Evolutionary conservation across 2,888 invertebrate species (phyloP).

Genomic region (Leptinotarsa rubiginosa): DNA sequence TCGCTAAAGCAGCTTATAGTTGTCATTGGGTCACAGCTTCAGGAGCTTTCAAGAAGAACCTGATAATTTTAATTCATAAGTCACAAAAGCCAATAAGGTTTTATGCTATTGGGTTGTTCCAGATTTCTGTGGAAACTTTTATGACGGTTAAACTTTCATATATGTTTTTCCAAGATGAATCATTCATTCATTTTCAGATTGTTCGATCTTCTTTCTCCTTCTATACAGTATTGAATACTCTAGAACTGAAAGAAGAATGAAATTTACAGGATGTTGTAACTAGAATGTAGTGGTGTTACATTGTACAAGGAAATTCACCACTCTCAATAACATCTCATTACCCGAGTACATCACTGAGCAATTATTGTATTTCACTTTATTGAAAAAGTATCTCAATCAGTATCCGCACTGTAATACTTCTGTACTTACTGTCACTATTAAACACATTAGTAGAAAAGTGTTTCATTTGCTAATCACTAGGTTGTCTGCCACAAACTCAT

Average conservation of each 20-base stretch:
- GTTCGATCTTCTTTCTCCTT: constrained; percentile 37
- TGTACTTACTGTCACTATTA: no score
- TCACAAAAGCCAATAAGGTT: constrained; percentile 40
- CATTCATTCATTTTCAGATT: constrained; percentile 36
- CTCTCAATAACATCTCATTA: no score
- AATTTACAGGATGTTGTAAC: not conserved
- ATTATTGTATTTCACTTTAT: no score
- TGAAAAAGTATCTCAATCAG: rapidly evolving
- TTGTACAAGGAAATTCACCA: no score
- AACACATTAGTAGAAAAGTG: no score
- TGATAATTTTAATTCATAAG: constrained; percentile 35
- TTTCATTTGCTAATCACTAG: no score
- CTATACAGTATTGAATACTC: constrained; percentile 38
- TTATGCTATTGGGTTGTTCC: constrained; percentile 37
- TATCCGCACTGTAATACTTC: no score
- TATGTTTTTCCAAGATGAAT: not conserved
- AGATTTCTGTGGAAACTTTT: constrained; percentile 44
- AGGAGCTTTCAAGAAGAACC: constrained; percentile 37
- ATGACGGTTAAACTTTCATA: constrained; percentile 28
- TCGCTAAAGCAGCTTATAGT: constrained; percentile 38
- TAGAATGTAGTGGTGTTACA: no score
- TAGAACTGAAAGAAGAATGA: constrained; percentile 6
- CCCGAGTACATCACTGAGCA: no score
- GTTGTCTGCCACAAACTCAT: no score
- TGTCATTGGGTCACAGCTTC: constrained; percentile 35